Base-by-base conservation (phyloP, 2,888 invertebrate species). In the Drosophila birchii region DNA sequence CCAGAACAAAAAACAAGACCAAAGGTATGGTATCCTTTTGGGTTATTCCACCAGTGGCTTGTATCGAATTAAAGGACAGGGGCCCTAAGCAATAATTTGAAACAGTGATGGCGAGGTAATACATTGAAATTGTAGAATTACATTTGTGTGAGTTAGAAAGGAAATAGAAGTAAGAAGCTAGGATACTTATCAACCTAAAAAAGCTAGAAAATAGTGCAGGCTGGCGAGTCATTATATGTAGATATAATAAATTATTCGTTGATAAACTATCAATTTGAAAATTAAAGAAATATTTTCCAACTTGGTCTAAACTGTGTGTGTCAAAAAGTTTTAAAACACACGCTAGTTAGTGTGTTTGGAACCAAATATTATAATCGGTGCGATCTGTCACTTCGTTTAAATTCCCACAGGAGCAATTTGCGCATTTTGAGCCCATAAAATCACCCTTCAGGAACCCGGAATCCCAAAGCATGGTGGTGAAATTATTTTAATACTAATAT, bases 1-100 rank as follows among this genome's bases (percentile, higher is more conserved):
- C 12, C 23, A 45, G 32, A 38, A 38, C n/a, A 14, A n/a, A 18
- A 49, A 49, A 18, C 23, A 18, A 51, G n/a, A 12, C 18, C 36
- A 61, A 53, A 29, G 6, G 47, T 45, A 67, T 36, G 20, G 26
- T 54, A 62, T 53, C 32, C 38, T 39, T 44, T 38, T 32, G 32
- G 45, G 32, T 16, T 53, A 29, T 20, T 45, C 32, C 38, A 29
- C 20, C 29, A n/a, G 16, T 56, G 44, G 26, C 5, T 53, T 16
- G 20, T n/a, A 39, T 51, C 16, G 7, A 59, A 51, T 39, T 26
- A 14, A 23, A 23, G 16, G 16, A 12, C 20, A 3, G 2, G 29
- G n/a, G 3, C 11, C 29, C n/a, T n/a, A 6, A 26, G 3, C n/a
- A 29, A 29, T 47, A 11, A n/a, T 47, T 47, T 6, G 7, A 26